Percentiles rank a stretch among this genome's conserved stretches.
Evolutionary conservation across 2,888 invertebrate species (phyloP).

Genomic region (Drosophila borborema): DNA sequence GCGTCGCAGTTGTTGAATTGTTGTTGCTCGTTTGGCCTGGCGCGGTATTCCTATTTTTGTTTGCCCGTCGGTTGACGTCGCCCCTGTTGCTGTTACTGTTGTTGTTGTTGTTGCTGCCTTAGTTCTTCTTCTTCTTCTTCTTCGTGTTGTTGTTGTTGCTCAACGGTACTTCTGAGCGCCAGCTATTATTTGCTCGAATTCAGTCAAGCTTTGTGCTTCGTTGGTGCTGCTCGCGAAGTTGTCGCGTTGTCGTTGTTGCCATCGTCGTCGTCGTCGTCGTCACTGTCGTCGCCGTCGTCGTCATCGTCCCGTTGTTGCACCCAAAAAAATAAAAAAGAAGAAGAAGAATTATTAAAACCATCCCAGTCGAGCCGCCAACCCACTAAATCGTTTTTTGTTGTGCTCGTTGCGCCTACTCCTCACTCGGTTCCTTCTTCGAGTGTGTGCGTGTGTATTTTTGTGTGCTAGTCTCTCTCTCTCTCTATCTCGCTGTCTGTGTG

Average conservation of each 20-base stretch:
- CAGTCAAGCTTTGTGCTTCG: conserved; percentile 81
- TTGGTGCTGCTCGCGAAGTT: conserved; percentile 78
- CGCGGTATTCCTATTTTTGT: conserved; percentile 77
- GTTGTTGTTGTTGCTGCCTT: conserved; percentile 30
- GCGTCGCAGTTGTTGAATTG: conserved; percentile 47
- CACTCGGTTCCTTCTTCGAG: neutral
- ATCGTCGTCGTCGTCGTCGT: conserved; percentile 25
- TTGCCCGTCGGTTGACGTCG: conserved; percentile 55
- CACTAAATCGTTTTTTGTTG: conserved; percentile 33
- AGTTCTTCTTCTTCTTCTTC: conserved; percentile 46
- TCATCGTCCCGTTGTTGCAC: conserved; percentile 55
- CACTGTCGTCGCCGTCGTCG: neutral
- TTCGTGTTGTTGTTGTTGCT: conserved; percentile 56
- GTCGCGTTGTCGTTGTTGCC: conserved; percentile 45
- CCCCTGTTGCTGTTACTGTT: conserved; percentile 29
- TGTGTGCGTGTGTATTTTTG: conserved; percentile 4
- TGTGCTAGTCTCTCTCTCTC: neutral
- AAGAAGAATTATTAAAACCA: conserved; percentile 8
- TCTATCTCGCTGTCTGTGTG: conserved; percentile 4
- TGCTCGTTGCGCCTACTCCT: conserved; percentile 33
- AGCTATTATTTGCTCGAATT: conserved; percentile 72
- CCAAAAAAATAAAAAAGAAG: conserved; percentile 24
- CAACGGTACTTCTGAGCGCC: conserved; percentile 79
- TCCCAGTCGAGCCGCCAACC: conserved; percentile 22
- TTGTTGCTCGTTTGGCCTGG: conserved; percentile 58